A percentile compares a stretch with the other conserved stretches of the same genome.
Conservation (phyloP, 2,888 invertebrate genomes). For the Metopia argyrocephala region DNA sequence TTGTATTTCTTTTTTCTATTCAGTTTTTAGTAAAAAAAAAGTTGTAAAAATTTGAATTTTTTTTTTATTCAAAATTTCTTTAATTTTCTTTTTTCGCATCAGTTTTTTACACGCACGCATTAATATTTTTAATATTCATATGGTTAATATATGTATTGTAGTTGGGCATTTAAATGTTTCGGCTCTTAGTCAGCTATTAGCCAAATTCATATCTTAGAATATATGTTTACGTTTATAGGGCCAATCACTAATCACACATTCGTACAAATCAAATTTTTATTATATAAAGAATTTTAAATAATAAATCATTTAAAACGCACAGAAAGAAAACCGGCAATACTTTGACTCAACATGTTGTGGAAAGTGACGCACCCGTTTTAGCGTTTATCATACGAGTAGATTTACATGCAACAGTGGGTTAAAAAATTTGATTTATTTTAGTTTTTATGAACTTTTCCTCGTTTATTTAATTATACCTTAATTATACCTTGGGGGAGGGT, state of each 20-base stretch:
- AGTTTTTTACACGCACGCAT: slow-evolving; percentile 44
- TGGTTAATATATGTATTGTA: background rate
- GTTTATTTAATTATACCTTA: too few species aligned
- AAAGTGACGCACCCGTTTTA: slow-evolving; percentile 20
- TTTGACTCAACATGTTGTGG: slow-evolving; percentile 41
- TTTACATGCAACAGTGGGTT: slow-evolving; percentile 25
- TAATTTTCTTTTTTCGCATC: background rate
- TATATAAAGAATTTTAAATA: slow-evolving; percentile 46
- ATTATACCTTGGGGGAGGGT: too few species aligned
- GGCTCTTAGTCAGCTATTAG: slow-evolving; percentile 4
- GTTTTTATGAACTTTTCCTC: too few species aligned
- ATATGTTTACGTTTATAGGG: too few species aligned
- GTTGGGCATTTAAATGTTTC: too few species aligned
- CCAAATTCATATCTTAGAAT: slow-evolving; percentile 17
- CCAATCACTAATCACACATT: slow-evolving; percentile 16
- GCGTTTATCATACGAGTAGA: background rate
- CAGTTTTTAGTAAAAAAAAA: slow-evolving; percentile 43
- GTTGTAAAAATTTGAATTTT: slow-evolving; percentile 56
- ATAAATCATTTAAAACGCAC: slow-evolving; percentile 50
- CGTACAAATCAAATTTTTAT: slow-evolving; percentile 9
- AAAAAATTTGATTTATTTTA: background rate
- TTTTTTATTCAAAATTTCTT: background rate
- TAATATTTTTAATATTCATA: slow-evolving; percentile 5
- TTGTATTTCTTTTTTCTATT: background rate
- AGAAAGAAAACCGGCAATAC: slow-evolving; percentile 2